phyloP scores from a whole-genome alignment of 1,140 invertebrate genomes.

The Lucilia cuprina region DNA sequence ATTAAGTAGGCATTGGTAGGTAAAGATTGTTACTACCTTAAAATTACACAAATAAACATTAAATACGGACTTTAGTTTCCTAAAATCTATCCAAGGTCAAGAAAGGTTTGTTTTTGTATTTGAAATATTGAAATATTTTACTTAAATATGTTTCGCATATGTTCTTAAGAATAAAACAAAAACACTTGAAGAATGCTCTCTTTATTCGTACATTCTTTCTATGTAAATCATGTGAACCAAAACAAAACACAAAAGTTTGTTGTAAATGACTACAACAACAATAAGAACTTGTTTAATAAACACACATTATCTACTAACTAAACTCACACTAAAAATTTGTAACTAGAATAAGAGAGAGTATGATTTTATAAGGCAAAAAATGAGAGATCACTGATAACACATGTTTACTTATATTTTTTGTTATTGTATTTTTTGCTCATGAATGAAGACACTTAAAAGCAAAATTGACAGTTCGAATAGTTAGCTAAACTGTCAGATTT shows the following conservation, averaged over 20 bases:
- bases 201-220: background rate
- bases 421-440: background rate
- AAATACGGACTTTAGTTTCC: background rate
- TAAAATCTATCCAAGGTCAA: background rate
- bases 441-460: background rate
- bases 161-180: background rate
- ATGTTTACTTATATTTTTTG: background rate
- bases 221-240: background rate
- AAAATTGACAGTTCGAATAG: background rate
- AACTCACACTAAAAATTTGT: background rate
- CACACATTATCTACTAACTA: background rate
- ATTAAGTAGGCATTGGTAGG: background rate
- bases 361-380: background rate
- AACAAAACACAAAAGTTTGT: background rate
- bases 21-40: background rate
- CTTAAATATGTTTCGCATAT: background rate
- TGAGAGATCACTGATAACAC: background rate
- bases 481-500: conserved; percentile 32
- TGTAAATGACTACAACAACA: background rate
- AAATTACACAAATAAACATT: background rate
- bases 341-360: background rate
- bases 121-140: background rate
- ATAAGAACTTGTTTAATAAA: background rate
- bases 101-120: background rate
- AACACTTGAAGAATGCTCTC: background rate